Evolutionary conservation across 2,113 vertebrate genomes (phyloP), one percentile per base, ranked within the genome.

Genomic region (Nothoprocta pentlandii): DNA sequence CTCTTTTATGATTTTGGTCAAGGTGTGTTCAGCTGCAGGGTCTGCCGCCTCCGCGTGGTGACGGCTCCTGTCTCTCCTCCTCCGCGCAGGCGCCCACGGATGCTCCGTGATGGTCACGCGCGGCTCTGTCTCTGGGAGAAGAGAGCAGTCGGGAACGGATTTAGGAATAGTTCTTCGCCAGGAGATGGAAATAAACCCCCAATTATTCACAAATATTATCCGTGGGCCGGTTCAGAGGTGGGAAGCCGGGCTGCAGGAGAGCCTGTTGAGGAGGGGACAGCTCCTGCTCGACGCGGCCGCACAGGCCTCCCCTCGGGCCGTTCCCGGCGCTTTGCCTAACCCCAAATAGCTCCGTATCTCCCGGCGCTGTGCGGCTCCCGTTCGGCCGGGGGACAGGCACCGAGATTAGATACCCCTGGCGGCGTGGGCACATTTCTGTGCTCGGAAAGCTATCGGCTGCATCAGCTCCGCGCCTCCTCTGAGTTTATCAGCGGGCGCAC

Each of bases 401-500:
- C 63, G 90, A 97, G 96, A 97, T 97, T 95, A 97, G 89, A 95
- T 93, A 83, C 62, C 94, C 80, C 10, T 7, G 44, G 41, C 2
- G 93, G 89, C 89, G 71, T 39, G 62, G 10, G 12, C 1, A 42
- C 44, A 16, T 74, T 96, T 96, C 83, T 74, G 88, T 56, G 51
- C 12, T 80, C 64, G 67, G 79, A 87, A 81, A 92, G 2, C 93
- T 97, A 97, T 97, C 97, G 97, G 87, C 79, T 4, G 61, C 92
- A 98, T 97, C 97, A 95, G 92, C 85, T 87, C 84, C 16, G 30
- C 44, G 22, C 95, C 96, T 28, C 91, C 95, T 97, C 92, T 94
- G 95, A 91, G 94, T 98, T 98, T 98, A 98, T 98, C 97, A 79
- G 94, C 95, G 95, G 82, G 96, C 94, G 97, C 96, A 96, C 96